phyloP scores from a whole-genome alignment of 2,113 vertebrate species.

The Galbula dea region DNA sequence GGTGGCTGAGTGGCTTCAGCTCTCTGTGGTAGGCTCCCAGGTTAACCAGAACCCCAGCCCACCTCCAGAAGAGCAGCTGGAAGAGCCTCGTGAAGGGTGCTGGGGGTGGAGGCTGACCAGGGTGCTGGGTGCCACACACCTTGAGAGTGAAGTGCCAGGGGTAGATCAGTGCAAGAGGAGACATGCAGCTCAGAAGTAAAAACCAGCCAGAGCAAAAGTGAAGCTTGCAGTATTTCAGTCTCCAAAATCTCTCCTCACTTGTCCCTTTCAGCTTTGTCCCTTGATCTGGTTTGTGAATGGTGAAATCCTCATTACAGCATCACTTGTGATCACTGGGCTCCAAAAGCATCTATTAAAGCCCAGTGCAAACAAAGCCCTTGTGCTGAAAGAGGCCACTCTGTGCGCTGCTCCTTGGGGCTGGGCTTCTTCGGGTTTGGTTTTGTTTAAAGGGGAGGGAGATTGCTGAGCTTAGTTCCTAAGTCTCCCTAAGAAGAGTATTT shows the following conservation, averaged over 20 bases:
- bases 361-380: conserved; percentile 49
- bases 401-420: neutral
- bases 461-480: neutral
- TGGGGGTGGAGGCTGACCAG: accelerated
- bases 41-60: neutral
- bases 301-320: neutral
- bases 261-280: neutral
- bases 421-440: neutral
- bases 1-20: neutral
- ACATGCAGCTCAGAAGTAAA: neutral
- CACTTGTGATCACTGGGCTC: neutral
- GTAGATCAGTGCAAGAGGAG: neutral
- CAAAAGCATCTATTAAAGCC: neutral
- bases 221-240: neutral
- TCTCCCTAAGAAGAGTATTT: neutral
- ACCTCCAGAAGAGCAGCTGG: accelerated
- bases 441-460: neutral
- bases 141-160: neutral
- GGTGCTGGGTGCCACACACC: accelerated
- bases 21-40: neutral
- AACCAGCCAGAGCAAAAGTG: too few relatives aligned
- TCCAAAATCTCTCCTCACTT: neutral
- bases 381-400: neutral
- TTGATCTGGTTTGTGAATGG: accelerated
- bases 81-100: neutral